Percentiles rank a stretch among this genome's conserved stretches.
Evolutionary conservation across 2,113 vertebrate species (phyloP).

Genomic region (Vulpes lagopus): DNA sequence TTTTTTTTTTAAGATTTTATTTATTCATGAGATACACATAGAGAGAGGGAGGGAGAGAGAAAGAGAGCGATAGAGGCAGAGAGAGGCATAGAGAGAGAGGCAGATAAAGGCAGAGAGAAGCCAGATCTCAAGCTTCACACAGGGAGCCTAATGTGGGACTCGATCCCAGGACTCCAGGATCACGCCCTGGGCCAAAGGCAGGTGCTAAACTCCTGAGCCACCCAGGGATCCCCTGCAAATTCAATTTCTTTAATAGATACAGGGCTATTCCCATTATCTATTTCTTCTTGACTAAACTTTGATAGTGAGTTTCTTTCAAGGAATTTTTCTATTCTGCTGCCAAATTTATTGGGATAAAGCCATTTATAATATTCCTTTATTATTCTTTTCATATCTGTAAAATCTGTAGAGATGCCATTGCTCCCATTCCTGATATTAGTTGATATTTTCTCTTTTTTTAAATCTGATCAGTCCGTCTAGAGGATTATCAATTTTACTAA

Average conservation of each 20-base stretch:
- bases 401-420: neutral
- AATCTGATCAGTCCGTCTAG: neutral
- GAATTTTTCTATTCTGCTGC: neutral
- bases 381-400: neutral
- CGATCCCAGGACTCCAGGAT: no score
- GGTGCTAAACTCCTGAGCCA: no score
- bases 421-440: neutral
- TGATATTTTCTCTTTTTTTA: neutral
- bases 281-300: slow-evolving; percentile 12
- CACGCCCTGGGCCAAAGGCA: no score
- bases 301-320: neutral
- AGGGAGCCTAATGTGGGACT: no score
- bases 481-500: neutral
- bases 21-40: no score
- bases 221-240: neutral
- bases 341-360: neutral
- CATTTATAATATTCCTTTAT: neutral
- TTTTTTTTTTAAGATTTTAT: neutral
- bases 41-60: no score
- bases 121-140: no score
- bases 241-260: neutral
- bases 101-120: no score
- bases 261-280: neutral
- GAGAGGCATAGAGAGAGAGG: no score
- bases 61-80: no score